Percentiles rank a stretch among this genome's conserved stretches.
Evolutionary conservation across 2,888 invertebrate species (phyloP).

Genomic region (Desoria tigrina): DNA sequence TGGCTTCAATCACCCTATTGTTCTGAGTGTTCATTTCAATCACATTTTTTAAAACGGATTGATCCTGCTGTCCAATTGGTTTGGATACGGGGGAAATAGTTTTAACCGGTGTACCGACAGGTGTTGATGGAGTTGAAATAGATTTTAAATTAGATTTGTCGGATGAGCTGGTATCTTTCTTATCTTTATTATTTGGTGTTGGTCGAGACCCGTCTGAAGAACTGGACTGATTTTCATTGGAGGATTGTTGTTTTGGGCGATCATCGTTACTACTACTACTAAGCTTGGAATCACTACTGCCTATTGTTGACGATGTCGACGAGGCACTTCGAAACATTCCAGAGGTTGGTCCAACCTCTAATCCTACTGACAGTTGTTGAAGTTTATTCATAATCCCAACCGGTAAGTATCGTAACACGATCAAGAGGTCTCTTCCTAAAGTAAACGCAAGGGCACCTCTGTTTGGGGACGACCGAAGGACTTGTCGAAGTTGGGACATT

Average conservation of each 20-base stretch:
- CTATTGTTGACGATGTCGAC: background rate
- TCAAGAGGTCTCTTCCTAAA: constrained; percentile 38
- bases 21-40: constrained; percentile 33
- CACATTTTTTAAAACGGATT: constrained; percentile 33
- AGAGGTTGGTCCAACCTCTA: no score
- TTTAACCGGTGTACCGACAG: constrained; percentile 1
- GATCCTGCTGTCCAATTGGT: background rate
- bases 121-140: no score
- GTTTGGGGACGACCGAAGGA: constrained; percentile 31
- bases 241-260: no score
- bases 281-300: no score
- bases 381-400: constrained; percentile 34
- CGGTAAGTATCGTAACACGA: constrained; percentile 39
- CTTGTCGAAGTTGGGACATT: constrained; percentile 37
- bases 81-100: background rate
- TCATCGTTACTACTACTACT: no score
- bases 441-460: constrained; percentile 36
- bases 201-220: background rate
- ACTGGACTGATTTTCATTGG: no score
- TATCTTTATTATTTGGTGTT: background rate
- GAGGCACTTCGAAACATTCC: background rate
- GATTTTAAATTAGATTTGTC: no score
- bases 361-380: constrained; percentile 21
- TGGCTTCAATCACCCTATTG: constrained; percentile 27
- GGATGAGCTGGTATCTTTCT: background rate